phyloP scores from a whole-genome alignment of 2,888 invertebrate genomes.

The Pecten maximus region DNA sequence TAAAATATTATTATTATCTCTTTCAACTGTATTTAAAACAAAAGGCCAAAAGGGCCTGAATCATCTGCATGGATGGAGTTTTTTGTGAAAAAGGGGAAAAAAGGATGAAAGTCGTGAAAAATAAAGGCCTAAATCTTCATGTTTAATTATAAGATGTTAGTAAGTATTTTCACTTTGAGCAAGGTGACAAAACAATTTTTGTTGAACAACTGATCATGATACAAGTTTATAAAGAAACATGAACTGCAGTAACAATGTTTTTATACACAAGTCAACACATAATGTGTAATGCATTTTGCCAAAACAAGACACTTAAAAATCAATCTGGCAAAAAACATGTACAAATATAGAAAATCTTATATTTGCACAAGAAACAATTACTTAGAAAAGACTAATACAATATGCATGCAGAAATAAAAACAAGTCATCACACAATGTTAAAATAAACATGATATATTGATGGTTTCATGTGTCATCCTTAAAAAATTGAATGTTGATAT shows the following conservation, averaged over 20 bases:
- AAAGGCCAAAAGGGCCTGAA: no score
- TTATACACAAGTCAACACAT: not conserved
- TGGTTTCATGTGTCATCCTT: not conserved
- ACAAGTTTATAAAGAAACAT: not conserved
- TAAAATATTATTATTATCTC: not conserved
- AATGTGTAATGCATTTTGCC: not conserved
- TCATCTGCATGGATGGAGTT: not conserved
- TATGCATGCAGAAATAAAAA: conserved; percentile 21
- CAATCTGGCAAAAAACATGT: conserved; percentile 16
- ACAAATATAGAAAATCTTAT: not conserved
- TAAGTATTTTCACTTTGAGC: no score
- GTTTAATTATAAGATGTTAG: no score
- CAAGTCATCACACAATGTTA: not conserved
- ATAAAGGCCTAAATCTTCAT: no score
- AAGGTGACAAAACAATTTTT: no score
- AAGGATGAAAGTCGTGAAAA: no score
- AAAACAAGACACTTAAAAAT: conserved; percentile 27
- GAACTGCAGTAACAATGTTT: not conserved
- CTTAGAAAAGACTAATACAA: conserved; percentile 26
- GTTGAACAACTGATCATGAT: not conserved
- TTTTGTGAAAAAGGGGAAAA: no score
- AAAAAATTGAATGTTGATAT: not conserved
- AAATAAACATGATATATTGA: not conserved
- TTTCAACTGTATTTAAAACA: not conserved
- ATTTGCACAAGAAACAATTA: not conserved